These are phyloP conservation scores for Tipula lateralis DNA, from an alignment of 2,888 invertebrate species.

Conservation along the genomic window DNA sequence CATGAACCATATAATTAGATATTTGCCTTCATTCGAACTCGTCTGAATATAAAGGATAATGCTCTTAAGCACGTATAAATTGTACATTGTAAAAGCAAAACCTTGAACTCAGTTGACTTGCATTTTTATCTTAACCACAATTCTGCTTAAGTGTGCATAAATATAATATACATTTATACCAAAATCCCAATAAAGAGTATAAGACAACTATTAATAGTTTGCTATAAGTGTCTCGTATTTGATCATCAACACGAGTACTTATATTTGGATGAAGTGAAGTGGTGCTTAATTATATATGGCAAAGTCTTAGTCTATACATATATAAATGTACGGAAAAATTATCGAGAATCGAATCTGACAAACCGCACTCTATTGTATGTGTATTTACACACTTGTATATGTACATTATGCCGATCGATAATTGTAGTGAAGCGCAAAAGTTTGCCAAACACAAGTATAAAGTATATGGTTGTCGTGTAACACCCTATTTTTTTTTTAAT, in stretches of 20 bases:
- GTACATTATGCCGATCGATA: not conserved
- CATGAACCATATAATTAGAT: too few species aligned
- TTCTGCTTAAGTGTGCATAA: not conserved
- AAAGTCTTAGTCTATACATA: too few species aligned
- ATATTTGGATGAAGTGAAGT: not conserved
- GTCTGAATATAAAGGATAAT: not conserved
- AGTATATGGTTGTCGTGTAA: not conserved
- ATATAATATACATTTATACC: not conserved
- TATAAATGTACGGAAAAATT: too few species aligned
- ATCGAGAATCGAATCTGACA: not conserved
- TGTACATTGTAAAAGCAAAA: not conserved
- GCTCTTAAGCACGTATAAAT: not conserved
- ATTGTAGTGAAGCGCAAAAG: constrained; percentile 1
- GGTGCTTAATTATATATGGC: not conserved
- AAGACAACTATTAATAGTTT: not conserved
- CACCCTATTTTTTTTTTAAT: not conserved
- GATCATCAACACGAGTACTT: not conserved
- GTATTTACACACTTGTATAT: not conserved
- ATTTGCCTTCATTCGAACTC: too few species aligned
- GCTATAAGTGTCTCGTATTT: not conserved
- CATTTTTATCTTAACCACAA: not conserved
- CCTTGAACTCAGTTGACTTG: not conserved
- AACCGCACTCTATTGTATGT: too few species aligned
- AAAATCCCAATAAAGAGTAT: not conserved
- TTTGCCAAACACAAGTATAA: constrained; percentile 6